Conservation (phyloP, 1,140 invertebrate species). For the Grapholita molesta region DNA sequence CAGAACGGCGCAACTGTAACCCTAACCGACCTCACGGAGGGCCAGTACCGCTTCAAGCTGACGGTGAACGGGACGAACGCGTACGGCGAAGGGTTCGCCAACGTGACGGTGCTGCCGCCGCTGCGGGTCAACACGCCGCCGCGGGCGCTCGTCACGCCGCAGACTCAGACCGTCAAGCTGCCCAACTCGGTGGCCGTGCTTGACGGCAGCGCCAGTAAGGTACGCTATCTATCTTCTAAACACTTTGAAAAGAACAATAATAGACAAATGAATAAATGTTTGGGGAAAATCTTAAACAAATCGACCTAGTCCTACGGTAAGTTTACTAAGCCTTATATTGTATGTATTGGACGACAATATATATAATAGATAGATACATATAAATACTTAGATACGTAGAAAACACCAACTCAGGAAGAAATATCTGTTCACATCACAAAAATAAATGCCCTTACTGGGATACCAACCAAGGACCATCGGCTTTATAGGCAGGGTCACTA, state of each 20-base stretch:
- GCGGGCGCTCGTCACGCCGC: conserved; percentile 90
- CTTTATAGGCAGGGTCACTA: no score
- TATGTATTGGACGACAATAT: no score
- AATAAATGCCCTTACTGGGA: no score
- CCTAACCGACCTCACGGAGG: conserved; percentile 88
- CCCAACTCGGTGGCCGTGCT: conserved; percentile 94
- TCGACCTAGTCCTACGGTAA: no score
- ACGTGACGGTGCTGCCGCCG: conserved; percentile 95
- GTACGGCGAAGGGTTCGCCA: conserved; percentile 91
- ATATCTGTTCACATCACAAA: no score
- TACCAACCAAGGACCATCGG: no score
- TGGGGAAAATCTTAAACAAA: no score
- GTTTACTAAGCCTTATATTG: no score
- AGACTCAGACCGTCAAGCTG: conserved; percentile 90
- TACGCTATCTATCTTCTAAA: conserved; percentile 22
- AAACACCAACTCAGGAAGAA: no score
- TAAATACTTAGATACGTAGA: no score
- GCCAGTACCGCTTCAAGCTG: conserved; percentile 94
- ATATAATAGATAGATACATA: no score
- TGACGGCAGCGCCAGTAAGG: conserved; percentile 85
- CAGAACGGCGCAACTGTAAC: conserved; percentile 90
- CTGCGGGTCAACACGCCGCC: conserved; percentile 92
- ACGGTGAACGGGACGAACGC: conserved; percentile 86
- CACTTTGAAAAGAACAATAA: not conserved
- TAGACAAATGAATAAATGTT: no score